Evolutionary conservation across 2,113 vertebrate genomes (phyloP).

Genomic region (Tyto alba): DNA sequence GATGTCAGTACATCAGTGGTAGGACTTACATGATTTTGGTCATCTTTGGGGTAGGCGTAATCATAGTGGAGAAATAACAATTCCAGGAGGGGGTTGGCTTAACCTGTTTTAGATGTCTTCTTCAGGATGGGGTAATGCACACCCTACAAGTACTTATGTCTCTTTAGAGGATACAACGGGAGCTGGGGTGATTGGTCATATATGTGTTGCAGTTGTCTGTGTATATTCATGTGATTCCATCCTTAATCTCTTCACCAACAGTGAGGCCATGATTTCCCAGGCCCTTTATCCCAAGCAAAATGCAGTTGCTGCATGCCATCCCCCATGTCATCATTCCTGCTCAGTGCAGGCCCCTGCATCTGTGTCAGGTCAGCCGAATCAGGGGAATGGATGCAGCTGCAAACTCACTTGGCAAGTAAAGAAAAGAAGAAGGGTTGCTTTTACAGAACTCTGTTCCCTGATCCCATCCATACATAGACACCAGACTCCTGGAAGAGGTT

Average conservation of each 20-base stretch:
- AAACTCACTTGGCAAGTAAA: neutral
- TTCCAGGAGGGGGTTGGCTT: neutral
- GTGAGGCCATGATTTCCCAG: accelerated
- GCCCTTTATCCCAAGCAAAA: neutral
- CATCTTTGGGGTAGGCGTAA: neutral
- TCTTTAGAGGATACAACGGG: no score
- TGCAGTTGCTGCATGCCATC: neutral
- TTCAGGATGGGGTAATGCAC: neutral
- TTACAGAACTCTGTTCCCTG: neutral
- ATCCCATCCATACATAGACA: neutral
- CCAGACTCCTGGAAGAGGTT: neutral
- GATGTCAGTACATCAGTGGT: neutral
- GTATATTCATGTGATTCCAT: neutral
- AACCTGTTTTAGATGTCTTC: neutral
- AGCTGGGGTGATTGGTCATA: neutral
- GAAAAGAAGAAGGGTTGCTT: neutral
- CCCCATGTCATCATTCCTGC: neutral
- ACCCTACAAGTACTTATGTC: neutral
- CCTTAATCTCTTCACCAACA: neutral
- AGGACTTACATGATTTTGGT: neutral
- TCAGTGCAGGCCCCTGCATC: accelerated
- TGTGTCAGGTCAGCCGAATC: accelerated
- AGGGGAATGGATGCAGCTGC: neutral
- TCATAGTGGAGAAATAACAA: neutral
- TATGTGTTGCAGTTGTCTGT: neutral